Evolutionary conservation across 2,113 vertebrate species (phyloP).

Genomic region (Burhinus oedicnemus): DNA sequence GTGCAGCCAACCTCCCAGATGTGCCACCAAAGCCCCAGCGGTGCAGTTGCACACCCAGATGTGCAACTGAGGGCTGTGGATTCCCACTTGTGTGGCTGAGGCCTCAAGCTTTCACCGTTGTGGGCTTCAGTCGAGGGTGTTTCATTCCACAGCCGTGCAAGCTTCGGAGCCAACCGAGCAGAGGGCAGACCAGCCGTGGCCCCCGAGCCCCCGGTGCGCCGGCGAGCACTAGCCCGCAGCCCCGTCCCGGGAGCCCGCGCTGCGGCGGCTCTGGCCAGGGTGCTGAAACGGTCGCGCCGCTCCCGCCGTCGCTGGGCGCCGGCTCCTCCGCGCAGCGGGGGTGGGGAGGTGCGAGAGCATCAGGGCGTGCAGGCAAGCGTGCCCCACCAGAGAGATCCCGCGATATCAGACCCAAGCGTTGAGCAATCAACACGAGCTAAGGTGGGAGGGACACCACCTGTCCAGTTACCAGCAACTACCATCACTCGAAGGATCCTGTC

Average conservation of each 20-base stretch:
- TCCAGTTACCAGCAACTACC: neutral
- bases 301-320: neutral
- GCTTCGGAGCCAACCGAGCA: neutral
- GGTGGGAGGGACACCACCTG: neutral
- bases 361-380: accelerated
- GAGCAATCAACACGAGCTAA: accelerated
- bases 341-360: accelerated
- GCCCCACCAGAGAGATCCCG: accelerated
- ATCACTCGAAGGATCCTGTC: neutral
- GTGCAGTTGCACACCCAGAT: neutral
- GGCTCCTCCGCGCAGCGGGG: accelerated
- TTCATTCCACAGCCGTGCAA: accelerated
- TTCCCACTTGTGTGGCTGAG: accelerated
- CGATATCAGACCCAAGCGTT: accelerated
- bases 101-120: accelerated
- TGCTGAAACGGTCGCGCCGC: constrained; percentile 13
- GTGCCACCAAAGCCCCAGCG: neutral
- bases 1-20: accelerated
- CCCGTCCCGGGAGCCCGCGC: neutral
- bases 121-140: neutral
- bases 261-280: constrained; percentile 19
- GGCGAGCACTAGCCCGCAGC: too few species aligned
- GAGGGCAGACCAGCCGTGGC: neutral
- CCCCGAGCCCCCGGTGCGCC: neutral
- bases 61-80: accelerated